Percentiles rank a stretch among this genome's conserved stretches.
phyloP scores from a whole-genome alignment of 2,797 vertebrate species.

The Cheirogaleus major region DNA sequence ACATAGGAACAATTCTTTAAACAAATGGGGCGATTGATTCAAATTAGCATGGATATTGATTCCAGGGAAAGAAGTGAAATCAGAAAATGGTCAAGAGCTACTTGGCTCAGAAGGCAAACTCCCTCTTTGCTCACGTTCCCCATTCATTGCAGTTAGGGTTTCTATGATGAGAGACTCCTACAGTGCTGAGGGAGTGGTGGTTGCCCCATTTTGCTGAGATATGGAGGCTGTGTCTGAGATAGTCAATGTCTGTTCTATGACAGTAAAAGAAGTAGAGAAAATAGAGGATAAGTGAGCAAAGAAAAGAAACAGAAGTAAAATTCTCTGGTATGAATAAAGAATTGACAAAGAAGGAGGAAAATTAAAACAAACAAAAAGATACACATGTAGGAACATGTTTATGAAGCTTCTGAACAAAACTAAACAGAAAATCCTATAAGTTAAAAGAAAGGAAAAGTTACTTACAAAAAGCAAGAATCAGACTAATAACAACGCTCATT shows the following conservation, averaged over 20 bases:
- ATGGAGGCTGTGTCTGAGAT: background rate
- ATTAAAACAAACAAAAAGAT: background rate
- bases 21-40: background rate
- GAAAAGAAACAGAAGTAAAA: background rate
- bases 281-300: background rate
- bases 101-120: background rate
- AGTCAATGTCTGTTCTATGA: background rate
- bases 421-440: background rate
- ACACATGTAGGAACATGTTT: background rate
- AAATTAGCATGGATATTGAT: background rate
- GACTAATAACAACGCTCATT: background rate
- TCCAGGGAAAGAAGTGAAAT: background rate
- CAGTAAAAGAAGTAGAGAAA: background rate
- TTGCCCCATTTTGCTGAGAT: background rate
- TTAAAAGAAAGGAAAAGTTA: background rate
- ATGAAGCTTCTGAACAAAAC: background rate
- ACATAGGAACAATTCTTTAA: background rate
- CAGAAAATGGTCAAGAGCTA: background rate
- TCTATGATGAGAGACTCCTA: background rate
- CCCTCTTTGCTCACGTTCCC: background rate
- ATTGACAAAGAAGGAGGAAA: background rate
- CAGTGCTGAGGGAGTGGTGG: background rate
- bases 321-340: background rate
- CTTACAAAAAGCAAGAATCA: background rate
- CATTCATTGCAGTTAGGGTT: background rate